Evolutionary conservation across 1,140 invertebrate species (phyloP).

Genomic region (Aphis gossypii): DNA sequence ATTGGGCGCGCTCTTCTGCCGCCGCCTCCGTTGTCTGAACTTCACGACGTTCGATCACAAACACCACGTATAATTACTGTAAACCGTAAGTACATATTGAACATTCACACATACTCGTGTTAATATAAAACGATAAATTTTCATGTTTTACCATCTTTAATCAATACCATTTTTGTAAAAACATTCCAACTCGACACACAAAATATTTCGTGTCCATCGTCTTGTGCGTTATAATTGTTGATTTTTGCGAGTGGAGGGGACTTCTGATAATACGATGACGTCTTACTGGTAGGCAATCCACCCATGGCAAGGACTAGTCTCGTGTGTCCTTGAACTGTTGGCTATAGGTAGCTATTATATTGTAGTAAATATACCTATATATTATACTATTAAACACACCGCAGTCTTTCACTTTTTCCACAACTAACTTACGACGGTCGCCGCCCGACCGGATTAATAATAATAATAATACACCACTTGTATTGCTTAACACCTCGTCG

Average conservation of each 20-base stretch:
- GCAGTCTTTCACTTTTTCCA: slow-evolving; percentile 33
- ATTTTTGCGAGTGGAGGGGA: background rate
- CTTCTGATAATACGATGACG: background rate
- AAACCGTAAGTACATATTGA: background rate
- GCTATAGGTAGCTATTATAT: background rate
- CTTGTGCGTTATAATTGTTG: background rate
- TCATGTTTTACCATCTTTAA: background rate
- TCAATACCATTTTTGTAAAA: background rate
- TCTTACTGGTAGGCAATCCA: background rate
- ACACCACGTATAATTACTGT: background rate
- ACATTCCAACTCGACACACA: no score
- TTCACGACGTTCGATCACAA: background rate
- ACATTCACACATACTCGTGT: background rate
- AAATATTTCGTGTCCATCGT: background rate
- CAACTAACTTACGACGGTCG: background rate
- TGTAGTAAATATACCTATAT: background rate
- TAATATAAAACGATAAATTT: background rate
- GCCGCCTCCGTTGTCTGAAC: background rate
- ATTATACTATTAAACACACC: background rate
- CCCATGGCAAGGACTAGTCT: background rate
- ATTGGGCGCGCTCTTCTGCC: background rate
- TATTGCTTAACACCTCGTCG: slow-evolving; percentile 15
- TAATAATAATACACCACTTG: background rate
- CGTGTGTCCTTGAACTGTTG: slow-evolving; percentile 10
- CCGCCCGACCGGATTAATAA: background rate